These are phyloP conservation scores for Geotrupes spiniger DNA, from an alignment of 2,888 invertebrate genomes.

Conservation along the genomic window DNA sequence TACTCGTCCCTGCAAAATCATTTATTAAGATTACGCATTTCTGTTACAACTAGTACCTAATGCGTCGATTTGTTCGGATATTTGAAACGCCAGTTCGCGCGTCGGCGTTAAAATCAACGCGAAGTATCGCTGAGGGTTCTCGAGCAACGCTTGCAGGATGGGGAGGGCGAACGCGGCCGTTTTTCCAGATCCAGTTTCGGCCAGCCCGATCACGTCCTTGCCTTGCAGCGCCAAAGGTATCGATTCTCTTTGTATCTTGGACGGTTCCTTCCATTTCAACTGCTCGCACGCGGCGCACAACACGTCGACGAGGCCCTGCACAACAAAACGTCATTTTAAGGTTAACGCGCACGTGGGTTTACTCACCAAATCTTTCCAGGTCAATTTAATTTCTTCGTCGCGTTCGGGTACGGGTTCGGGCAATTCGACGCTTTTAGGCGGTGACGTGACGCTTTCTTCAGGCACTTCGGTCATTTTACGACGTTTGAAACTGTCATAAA, in stretches of 20 bases:
- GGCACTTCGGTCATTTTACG: background rate
- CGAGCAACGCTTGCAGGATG: constrained; percentile 85
- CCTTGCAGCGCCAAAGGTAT: constrained; percentile 90
- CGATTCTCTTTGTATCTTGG: constrained; percentile 92
- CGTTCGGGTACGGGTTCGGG: background rate
- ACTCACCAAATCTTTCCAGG: constrained; percentile 62
- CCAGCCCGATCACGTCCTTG: constrained; percentile 62
- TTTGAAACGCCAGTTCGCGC: constrained; percentile 96
- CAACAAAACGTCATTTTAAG: constrained; percentile 24
- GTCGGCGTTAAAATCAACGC: constrained; percentile 94
- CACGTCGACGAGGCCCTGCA: constrained; percentile 84
- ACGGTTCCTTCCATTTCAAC: constrained; percentile 91
- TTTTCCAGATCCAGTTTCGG: constrained; percentile 93
- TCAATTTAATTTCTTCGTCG: constrained; percentile 15
- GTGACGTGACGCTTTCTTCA: background rate
- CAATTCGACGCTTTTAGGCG: too few species aligned
- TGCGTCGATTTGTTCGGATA: constrained; percentile 97
- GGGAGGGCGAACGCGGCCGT: constrained; percentile 98
- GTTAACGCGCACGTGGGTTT: constrained; percentile 1
- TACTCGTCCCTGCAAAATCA: constrained; percentile 65
- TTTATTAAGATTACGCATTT: constrained; percentile 30
- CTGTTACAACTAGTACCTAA: constrained; percentile 61
- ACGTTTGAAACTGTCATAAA: background rate
- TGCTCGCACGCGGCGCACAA: constrained; percentile 88
- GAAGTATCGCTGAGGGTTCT: constrained; percentile 91